These are phyloP conservation scores for Hybognathus amarus DNA, from an alignment of 2,797 vertebrate genomes.

Conservation along the genomic window DNA sequence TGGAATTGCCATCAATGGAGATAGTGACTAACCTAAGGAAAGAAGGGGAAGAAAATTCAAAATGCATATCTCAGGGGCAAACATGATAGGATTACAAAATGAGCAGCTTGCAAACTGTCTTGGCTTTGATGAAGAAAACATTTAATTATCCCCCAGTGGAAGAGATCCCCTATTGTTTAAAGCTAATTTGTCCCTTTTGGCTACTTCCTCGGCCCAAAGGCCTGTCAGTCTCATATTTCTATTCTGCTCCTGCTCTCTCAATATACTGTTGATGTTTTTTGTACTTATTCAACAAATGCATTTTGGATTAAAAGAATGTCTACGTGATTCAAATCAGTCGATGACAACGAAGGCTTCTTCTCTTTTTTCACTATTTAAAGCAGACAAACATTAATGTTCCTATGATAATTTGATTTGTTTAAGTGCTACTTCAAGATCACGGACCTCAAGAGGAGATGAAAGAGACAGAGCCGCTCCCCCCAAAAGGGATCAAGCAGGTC, in stretches of 20 bases:
- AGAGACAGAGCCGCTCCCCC: constrained; percentile 73
- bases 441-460: constrained; percentile 80
- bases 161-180: constrained; percentile 88
- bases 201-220: constrained; percentile 82
- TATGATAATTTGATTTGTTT: constrained; percentile 79
- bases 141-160: constrained; percentile 91
- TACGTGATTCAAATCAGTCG: constrained; percentile 18
- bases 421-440: constrained; percentile 79
- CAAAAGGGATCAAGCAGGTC: constrained; percentile 84
- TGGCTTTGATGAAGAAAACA: constrained; percentile 90
- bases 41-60: constrained; percentile 71
- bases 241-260: constrained; percentile 69
- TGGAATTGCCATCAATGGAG: constrained; percentile 77
- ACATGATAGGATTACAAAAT: constrained; percentile 91
- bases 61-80: constrained; percentile 83
- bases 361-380: constrained; percentile 17
- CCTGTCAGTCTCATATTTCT: constrained; percentile 81
- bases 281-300: constrained; percentile 41
- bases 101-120: constrained; percentile 94
- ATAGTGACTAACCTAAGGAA: constrained; percentile 72
- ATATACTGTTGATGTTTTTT: constrained; percentile 5
- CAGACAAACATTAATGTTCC: constrained; percentile 14
- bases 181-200: constrained; percentile 91
- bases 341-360: not conserved
- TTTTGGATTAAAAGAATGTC: constrained; percentile 40